Evolutionary conservation across 2,888 invertebrate species (phyloP).

Genomic region (Sphaeridia pumilis): DNA sequence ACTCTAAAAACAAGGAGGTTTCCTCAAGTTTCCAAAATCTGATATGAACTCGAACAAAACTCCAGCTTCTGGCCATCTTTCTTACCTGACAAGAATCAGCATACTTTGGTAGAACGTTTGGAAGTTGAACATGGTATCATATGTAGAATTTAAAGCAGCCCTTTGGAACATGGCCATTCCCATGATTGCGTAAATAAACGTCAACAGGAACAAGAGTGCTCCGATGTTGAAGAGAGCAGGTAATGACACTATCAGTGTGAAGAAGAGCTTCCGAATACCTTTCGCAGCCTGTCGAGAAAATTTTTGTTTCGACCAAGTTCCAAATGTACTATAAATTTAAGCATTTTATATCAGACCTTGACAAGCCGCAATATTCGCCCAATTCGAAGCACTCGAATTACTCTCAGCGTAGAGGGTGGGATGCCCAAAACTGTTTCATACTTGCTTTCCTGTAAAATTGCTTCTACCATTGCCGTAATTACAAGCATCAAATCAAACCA

Average conservation of each 20-base stretch:
- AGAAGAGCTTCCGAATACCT: slow-evolving; percentile 86
- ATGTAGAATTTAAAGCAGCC: slow-evolving; percentile 72
- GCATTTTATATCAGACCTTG: slow-evolving; percentile 52
- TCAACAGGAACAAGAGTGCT: slow-evolving; percentile 77
- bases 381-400: slow-evolving; percentile 94
- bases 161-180: slow-evolving; percentile 93
- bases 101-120: slow-evolving; percentile 89
- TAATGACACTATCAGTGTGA: slow-evolving; percentile 85
- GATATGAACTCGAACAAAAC: no score
- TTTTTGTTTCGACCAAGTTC: no score
- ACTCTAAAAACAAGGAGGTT: no score
- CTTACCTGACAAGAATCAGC: slow-evolving; percentile 71
- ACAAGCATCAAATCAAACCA: slow-evolving; percentile 90
- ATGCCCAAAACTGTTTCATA: slow-evolving; percentile 66
- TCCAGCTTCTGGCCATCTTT: background rate
- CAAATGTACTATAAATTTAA: background rate
- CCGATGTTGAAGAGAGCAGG: slow-evolving; percentile 94
- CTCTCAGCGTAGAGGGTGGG: slow-evolving; percentile 90
- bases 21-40: no score
- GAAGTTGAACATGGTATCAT: slow-evolving; percentile 90
- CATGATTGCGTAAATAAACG: slow-evolving; percentile 92
- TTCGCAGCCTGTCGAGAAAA: slow-evolving; percentile 62
- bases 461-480: slow-evolving; percentile 78
- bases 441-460: slow-evolving; percentile 45
- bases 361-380: slow-evolving; percentile 93